phyloP scores from a whole-genome alignment of 2,888 invertebrate genomes.

The Rapana venosa region DNA sequence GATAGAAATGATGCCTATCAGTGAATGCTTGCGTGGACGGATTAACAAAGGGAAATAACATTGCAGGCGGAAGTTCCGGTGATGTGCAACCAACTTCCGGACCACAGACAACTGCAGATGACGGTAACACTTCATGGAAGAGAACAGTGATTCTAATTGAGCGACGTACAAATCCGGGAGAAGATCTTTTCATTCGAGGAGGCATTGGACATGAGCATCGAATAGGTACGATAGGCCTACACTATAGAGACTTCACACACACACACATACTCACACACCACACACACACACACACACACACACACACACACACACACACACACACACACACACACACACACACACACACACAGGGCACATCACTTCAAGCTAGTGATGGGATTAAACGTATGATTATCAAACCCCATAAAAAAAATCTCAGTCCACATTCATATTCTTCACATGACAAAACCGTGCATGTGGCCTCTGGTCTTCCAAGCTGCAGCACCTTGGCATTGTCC shows the following conservation, averaged over 20 bases:
- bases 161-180: slow-evolving; percentile 74
- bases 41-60: neutral
- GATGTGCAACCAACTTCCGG: neutral
- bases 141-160: slow-evolving; percentile 77
- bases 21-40: too few species aligned
- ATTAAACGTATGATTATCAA: too few species aligned
- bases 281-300: neutral
- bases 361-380: too few species aligned
- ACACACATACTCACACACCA: too few species aligned
- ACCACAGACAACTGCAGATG: slow-evolving; percentile 26
- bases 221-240: slow-evolving; percentile 57
- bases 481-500: too few species aligned
- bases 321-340: slow-evolving; percentile 10
- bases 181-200: slow-evolving; percentile 79
- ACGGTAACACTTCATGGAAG: slow-evolving; percentile 13
- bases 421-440: too few species aligned
- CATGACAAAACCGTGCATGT: too few species aligned
- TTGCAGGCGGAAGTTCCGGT: neutral
- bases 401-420: too few species aligned
- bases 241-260: too few species aligned
- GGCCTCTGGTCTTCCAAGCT: too few species aligned
- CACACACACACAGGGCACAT: slow-evolving; percentile 3
- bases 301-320: slow-evolving; percentile 10
- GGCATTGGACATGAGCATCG: slow-evolving; percentile 69
- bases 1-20: too few species aligned